phyloP scores from a whole-genome alignment of 2,113 vertebrate species.

The Dicerorhinus sumatrensis region DNA sequence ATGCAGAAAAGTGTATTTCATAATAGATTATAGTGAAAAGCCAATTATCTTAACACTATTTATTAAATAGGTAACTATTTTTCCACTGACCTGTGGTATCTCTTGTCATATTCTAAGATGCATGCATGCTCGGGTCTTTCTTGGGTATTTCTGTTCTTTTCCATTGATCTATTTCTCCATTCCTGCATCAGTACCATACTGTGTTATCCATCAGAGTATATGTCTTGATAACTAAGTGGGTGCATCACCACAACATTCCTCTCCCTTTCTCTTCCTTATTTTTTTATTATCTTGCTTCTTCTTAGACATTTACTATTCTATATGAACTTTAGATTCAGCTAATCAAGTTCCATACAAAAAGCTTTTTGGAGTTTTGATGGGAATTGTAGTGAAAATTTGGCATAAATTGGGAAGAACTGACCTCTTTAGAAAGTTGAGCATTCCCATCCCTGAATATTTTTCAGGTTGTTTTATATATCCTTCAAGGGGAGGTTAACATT shows the following conservation, averaged over 20 bases:
- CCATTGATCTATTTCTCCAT: not conserved
- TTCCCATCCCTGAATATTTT: not conserved
- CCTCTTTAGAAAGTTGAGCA: not conserved
- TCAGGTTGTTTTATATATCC: not conserved
- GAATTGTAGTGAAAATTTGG: not conserved
- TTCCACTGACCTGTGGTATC: not conserved
- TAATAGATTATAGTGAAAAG: not conserved
- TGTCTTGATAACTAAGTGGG: not conserved
- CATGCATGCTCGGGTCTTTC: not conserved
- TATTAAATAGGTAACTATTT: not conserved
- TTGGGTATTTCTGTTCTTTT: not conserved
- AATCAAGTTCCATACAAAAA: not conserved
- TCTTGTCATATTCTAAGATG: not conserved
- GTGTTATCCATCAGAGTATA: not conserved
- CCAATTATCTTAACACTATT: not conserved
- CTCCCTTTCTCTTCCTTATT: not conserved
- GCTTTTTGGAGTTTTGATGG: not conserved
- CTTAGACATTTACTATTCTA: not conserved
- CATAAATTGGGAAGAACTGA: not conserved
- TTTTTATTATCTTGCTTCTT: not conserved
- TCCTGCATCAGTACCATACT: not conserved
- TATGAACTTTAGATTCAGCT: not conserved
- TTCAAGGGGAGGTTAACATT: not conserved
- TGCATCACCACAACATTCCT: not conserved
- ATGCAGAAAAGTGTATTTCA: not conserved